Evolutionary conservation across 2,888 invertebrate species (phyloP).

Genomic region (Apodemia zela): DNA sequence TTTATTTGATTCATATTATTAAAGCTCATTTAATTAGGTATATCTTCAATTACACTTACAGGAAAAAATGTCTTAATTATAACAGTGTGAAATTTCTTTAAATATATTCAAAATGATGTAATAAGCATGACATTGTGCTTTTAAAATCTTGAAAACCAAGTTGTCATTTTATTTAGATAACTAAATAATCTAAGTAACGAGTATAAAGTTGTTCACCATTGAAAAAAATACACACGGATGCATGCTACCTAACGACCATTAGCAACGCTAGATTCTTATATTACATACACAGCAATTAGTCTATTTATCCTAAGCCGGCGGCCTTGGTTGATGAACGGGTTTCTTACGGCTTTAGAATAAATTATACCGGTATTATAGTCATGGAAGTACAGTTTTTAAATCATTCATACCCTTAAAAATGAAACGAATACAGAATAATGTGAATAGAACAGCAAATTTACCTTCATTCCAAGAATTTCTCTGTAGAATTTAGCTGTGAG

Average conservation of each 20-base stretch:
- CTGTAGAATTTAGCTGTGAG: slow-evolving; percentile 93
- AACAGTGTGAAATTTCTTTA: too few species aligned
- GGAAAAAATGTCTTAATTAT: background rate
- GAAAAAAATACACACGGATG: background rate
- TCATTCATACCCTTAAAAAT: background rate
- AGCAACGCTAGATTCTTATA: background rate
- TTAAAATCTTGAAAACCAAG: too few species aligned
- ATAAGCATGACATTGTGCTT: too few species aligned
- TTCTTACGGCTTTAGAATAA: background rate
- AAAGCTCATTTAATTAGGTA: background rate
- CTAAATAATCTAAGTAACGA: too few species aligned
- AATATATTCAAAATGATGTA: too few species aligned
- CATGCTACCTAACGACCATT: background rate
- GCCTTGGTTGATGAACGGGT: slow-evolving; percentile 3
- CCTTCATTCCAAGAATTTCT: slow-evolving; percentile 96
- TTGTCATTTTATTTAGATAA: too few species aligned
- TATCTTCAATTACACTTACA: background rate
- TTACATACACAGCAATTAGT: slow-evolving; percentile 1
- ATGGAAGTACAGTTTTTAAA: background rate
- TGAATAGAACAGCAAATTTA: slow-evolving; percentile 53
- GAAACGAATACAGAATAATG: background rate
- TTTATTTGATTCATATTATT: background rate
- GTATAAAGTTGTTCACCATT: background rate
- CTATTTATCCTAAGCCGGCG: slow-evolving; percentile 1
- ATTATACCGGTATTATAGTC: background rate